Conservation (phyloP, 2,888 invertebrate genomes). For the Torymus texanus region DNA sequence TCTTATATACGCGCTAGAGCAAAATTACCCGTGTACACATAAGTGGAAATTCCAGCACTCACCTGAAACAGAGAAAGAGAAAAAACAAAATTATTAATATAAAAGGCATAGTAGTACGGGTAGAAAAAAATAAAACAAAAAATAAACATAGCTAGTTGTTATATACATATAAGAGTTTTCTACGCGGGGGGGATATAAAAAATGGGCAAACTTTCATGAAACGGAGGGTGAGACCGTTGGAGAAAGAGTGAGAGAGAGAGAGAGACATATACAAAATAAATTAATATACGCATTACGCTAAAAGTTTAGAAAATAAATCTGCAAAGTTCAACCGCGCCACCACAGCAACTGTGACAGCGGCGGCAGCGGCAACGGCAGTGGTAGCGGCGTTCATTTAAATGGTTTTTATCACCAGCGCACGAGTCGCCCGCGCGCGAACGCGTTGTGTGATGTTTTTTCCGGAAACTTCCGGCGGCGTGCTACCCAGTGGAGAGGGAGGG, state of each 20-base stretch:
- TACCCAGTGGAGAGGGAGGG: neutral
- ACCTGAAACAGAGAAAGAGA: slow-evolving; percentile 50
- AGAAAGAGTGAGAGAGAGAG: too few species aligned
- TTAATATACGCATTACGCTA: slow-evolving; percentile 56
- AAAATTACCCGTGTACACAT: slow-evolving; percentile 9
- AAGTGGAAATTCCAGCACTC: slow-evolving; percentile 42
- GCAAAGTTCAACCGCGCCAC: slow-evolving; percentile 42
- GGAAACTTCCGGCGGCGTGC: slow-evolving; percentile 19
- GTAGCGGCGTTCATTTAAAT: slow-evolving; percentile 50
- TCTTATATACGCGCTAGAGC: slow-evolving; percentile 1
- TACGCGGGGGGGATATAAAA: slow-evolving; percentile 20
- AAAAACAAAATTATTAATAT: slow-evolving; percentile 46
- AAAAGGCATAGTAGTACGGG: slow-evolving; percentile 1
- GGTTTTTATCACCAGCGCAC: slow-evolving; percentile 57
- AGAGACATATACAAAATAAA: slow-evolving; percentile 41
- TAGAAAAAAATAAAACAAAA: neutral
- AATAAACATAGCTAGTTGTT: slow-evolving; percentile 13
- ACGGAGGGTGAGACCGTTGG: slow-evolving; percentile 24
- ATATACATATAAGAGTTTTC: slow-evolving; percentile 45
- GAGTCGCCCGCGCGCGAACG: slow-evolving; percentile 30
- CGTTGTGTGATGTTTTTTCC: slow-evolving; percentile 36
- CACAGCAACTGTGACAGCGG: too few species aligned
- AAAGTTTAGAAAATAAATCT: slow-evolving; percentile 58
- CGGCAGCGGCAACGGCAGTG: too few species aligned
- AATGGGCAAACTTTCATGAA: slow-evolving; percentile 49